These are phyloP conservation scores for Phoenicopterus ruber DNA, from an alignment of 2,113 vertebrate genomes.

Conservation along the genomic window DNA sequence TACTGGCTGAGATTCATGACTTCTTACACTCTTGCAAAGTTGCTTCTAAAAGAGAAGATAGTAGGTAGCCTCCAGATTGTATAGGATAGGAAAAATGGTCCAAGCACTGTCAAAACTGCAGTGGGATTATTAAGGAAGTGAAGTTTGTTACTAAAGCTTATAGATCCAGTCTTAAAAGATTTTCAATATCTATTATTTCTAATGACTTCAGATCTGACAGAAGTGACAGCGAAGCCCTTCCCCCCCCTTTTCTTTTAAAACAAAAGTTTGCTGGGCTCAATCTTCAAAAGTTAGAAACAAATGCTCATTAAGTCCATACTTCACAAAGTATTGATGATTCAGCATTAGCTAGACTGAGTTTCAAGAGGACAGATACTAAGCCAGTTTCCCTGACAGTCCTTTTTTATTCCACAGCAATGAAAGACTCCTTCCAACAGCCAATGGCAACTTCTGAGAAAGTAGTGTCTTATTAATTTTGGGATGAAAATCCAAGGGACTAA, in stretches of 20 bases:
- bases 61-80: background rate
- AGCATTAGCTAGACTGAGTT: background rate
- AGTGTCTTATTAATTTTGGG: background rate
- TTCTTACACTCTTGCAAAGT: background rate
- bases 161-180: background rate
- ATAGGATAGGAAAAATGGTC: background rate
- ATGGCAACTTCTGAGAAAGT: background rate
- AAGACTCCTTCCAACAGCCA: background rate
- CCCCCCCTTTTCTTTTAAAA: background rate
- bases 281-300: background rate
- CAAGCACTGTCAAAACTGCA: background rate
- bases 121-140: background rate
- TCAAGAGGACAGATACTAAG: background rate
- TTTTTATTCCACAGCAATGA: background rate
- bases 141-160: background rate
- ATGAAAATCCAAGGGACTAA: background rate
- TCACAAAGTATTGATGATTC: background rate
- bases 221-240: background rate
- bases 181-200: background rate
- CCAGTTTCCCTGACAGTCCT: background rate
- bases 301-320: background rate
- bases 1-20: background rate
- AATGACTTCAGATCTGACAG: background rate
- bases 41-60: background rate
- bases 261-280: background rate